These are phyloP conservation scores for Helleia helle DNA, from an alignment of 2,888 invertebrate genomes.

Conservation along the genomic window DNA sequence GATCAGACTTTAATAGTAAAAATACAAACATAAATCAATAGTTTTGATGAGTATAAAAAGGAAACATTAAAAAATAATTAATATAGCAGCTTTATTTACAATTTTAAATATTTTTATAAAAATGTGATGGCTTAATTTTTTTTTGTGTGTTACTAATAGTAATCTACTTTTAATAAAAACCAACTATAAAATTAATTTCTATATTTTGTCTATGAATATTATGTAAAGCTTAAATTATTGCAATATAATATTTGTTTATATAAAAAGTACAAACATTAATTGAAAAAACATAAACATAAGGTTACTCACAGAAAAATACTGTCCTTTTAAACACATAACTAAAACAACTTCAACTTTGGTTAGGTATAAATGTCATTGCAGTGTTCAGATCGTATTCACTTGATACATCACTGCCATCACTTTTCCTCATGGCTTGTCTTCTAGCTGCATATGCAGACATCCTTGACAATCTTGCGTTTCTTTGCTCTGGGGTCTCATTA, in stretches of 20 bases:
- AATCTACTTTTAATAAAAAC: neutral
- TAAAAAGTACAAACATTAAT: constrained; percentile 10
- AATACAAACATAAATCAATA: no score
- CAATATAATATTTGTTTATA: constrained; percentile 14
- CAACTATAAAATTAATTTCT: neutral
- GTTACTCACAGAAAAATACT: no score
- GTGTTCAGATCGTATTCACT: constrained; percentile 1
- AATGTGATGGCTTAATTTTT: neutral
- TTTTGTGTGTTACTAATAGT: neutral
- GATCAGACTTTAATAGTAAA: no score
- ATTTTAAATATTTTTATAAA: neutral
- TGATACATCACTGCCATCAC: constrained; percentile 6
- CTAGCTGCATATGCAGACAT: constrained; percentile 66
- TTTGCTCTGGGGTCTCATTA: constrained; percentile 52
- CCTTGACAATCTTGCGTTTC: constrained; percentile 45
- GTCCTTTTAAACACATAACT: no score
- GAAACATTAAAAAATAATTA: neutral
- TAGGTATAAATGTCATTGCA: constrained; percentile 13
- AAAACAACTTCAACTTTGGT: constrained; percentile 37
- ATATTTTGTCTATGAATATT: neutral
- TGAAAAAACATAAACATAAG: no score
- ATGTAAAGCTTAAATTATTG: neutral
- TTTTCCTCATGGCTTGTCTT: constrained; percentile 48
- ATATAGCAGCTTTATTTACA: neutral
- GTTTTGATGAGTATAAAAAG: no score